Conservation (phyloP, 2,888 invertebrate genomes). For the Cataglyphis cursor region DNA sequence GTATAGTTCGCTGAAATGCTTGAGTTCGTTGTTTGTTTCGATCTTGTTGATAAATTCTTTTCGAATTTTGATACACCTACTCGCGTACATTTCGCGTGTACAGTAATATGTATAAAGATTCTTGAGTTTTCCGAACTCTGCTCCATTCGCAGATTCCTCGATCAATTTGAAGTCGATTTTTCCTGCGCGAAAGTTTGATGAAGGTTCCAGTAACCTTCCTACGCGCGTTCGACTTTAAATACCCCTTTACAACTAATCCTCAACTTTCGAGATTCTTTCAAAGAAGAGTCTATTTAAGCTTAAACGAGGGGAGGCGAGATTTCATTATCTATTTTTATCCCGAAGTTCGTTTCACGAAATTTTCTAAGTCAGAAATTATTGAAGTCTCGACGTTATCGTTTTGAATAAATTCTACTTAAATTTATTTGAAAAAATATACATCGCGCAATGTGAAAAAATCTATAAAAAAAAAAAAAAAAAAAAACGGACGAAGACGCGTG, state of each 20-base stretch:
- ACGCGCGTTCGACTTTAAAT: constrained; percentile 8
- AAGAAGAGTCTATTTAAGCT: background rate
- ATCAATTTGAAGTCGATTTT: constrained; percentile 17
- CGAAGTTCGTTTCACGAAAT: constrained; percentile 14
- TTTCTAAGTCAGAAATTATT: constrained; percentile 17
- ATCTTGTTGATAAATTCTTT: background rate
- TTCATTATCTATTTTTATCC: background rate
- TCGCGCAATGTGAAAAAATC: constrained; percentile 3
- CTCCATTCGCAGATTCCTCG: background rate
- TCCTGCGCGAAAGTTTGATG: constrained; percentile 6
- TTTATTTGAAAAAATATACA: background rate
- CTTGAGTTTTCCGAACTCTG: background rate
- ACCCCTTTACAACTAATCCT: constrained; percentile 20
- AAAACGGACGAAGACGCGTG: background rate
- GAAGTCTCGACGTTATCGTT: constrained; percentile 22
- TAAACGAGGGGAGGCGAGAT: constrained; percentile 7
- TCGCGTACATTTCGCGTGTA: constrained; percentile 1
- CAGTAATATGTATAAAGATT: background rate
- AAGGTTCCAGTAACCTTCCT: background rate
- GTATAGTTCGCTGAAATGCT: constrained; percentile 20
- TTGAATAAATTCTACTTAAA: constrained; percentile 23
- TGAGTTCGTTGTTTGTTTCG: constrained; percentile 38
- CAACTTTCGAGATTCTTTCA: constrained; percentile 5
- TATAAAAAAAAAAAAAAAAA: background rate
- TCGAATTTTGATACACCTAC: background rate